Conservation (phyloP, 2,113 vertebrate species). For the Tychaedon coryphoeus region DNA sequence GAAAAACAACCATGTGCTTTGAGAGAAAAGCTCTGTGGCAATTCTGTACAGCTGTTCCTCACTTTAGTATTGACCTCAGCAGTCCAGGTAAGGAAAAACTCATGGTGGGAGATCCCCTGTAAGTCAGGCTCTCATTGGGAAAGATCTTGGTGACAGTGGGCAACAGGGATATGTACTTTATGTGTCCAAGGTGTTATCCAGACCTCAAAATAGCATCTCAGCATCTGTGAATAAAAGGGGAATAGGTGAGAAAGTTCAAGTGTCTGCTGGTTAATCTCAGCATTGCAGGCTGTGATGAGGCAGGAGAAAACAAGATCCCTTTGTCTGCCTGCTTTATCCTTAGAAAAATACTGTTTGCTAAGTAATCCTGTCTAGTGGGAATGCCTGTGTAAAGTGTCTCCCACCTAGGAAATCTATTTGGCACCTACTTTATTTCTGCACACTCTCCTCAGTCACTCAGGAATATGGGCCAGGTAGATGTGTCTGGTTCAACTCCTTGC, state of each 20-base stretch:
- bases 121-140: neutral
- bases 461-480: neutral
- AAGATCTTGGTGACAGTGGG: constrained; percentile 44
- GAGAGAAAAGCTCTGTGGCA: neutral
- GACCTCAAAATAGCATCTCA: constrained; percentile 77
- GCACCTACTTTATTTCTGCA: neutral
- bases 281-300: no score
- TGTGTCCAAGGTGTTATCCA: constrained; percentile 75
- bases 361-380: neutral
- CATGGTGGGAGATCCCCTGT: neutral
- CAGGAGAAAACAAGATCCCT: neutral
- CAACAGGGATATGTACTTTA: neutral
- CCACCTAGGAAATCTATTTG: neutral
- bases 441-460: neutral
- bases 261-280: neutral
- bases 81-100: neutral
- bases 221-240: constrained; percentile 49
- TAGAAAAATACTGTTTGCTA: neutral
- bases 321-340: neutral
- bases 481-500: neutral
- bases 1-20: neutral
- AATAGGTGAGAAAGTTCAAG: neutral
- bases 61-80: neutral
- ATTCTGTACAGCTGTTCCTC: neutral
- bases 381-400: neutral